Conservation (phyloP, 1,140 invertebrate genomes). For the Probaryconus sp. region DNA sequence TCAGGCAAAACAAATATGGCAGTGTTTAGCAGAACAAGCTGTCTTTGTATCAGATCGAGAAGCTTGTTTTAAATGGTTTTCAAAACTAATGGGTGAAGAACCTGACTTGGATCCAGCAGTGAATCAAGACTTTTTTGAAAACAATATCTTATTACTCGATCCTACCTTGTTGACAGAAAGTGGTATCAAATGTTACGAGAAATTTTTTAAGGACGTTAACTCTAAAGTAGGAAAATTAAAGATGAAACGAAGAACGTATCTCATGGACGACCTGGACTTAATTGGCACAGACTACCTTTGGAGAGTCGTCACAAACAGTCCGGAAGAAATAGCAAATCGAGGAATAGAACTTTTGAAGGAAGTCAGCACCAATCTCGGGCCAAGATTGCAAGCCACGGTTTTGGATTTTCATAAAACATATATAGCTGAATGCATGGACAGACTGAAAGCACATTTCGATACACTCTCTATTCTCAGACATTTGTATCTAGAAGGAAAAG, state of each 20-base stretch:
- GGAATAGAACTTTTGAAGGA: conserved; percentile 95
- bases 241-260: conserved; percentile 88
- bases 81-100: conserved; percentile 98
- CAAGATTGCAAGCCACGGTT: conserved; percentile 86
- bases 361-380: conserved; percentile 95
- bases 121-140: conserved; percentile 97
- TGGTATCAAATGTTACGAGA: conserved; percentile 96
- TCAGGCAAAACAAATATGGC: conserved; percentile 98
- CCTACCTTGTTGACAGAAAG: conserved; percentile 94
- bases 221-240: conserved; percentile 95
- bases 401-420: conserved; percentile 93
- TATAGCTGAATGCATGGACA: conserved; percentile 92
- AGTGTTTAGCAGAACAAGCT: conserved; percentile 94
- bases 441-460: conserved; percentile 90
- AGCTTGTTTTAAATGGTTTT: conserved; percentile 99
- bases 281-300: conserved; percentile 98
- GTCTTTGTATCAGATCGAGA: conserved; percentile 95
- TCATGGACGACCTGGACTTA: conserved; percentile 92
- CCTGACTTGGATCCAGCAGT: conserved; percentile 98
- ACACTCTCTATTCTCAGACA: conserved; percentile 82
- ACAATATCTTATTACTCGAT: conserved; percentile 95
- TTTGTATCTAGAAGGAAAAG: conserved; percentile 78
- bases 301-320: conserved; percentile 92
- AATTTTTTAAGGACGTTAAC: conserved; percentile 98
- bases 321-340: conserved; percentile 93